Evolutionary conservation across 2,113 vertebrate genomes (phyloP).

Genomic region (Plotosus lineatus): DNA sequence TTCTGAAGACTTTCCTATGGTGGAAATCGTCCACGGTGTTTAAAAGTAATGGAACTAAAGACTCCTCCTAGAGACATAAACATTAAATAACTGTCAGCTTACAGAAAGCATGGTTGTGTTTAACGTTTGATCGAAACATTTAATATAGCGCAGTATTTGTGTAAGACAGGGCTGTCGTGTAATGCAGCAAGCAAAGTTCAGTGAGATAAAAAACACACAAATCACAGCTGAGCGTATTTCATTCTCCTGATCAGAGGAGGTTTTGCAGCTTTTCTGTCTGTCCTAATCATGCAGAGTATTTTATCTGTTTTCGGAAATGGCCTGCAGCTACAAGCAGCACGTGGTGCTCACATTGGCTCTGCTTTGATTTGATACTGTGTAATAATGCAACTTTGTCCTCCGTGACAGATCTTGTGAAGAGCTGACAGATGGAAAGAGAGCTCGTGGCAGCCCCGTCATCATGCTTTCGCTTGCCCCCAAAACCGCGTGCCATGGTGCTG

Average conservation of each 20-base stretch:
- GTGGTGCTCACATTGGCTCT: slow-evolving; percentile 4
- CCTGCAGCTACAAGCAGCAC: not conserved
- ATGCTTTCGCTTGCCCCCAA: slow-evolving; percentile 18
- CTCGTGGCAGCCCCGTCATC: slow-evolving; percentile 43
- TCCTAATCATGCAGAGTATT: not conserved
- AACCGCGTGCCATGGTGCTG: slow-evolving; percentile 28
- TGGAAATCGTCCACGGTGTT: not conserved
- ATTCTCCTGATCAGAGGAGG: not conserved
- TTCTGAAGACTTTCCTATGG: not conserved
- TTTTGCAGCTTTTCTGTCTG: slow-evolving; percentile 16
- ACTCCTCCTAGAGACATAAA: not conserved
- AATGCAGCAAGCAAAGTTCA: slow-evolving; percentile 18
- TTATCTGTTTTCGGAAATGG: not conserved
- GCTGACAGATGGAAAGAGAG: slow-evolving; percentile 20
- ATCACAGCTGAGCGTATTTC: slow-evolving; percentile 38
- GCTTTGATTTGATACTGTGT: not conserved
- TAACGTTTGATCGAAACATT: not conserved
- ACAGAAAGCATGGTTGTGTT: not conserved
- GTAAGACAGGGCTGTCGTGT: too few relatives aligned
- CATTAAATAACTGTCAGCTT: not conserved
- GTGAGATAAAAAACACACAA: slow-evolving; percentile 27
- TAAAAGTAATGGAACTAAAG: not conserved
- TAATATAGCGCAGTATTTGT: not conserved
- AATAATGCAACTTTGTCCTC: slow-evolving; percentile 10
- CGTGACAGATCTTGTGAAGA: slow-evolving; percentile 25